Conservation (phyloP, 1,140 invertebrate species). For the Micrasema minimum region DNA sequence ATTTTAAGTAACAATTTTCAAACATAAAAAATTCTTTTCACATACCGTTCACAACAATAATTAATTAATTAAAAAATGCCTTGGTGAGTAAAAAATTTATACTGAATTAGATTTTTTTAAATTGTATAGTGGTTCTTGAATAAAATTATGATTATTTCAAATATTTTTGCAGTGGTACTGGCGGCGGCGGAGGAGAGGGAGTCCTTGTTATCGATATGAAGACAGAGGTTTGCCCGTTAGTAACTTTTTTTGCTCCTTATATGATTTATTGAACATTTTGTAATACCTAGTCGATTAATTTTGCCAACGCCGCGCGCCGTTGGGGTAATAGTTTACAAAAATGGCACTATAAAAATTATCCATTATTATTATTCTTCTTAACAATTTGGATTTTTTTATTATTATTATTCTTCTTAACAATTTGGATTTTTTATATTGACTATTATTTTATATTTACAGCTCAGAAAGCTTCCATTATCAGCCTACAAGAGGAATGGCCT, state of each 20-base stretch:
- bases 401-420: no score
- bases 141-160: not conserved
- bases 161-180: conserved; percentile 5
- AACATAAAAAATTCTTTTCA: no score
- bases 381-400: no score
- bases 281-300: not conserved
- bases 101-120: not conserved
- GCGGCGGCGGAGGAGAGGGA: no score
- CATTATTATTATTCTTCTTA: no score
- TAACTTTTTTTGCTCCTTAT: not conserved
- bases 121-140: not conserved
- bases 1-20: no score
- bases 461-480: conserved; percentile 63
- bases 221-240: conserved; percentile 63
- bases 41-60: no score
- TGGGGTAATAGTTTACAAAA: not conserved
- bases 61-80: conserved; percentile 6
- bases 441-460: conserved; percentile 57
- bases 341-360: not conserved
- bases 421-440: no score
- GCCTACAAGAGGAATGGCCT: conserved; percentile 66
- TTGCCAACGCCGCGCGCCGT: not conserved
- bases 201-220: conserved; percentile 60
- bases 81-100: conserved; percentile 8
- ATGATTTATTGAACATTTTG: not conserved